Base-by-base conservation (phyloP, 2,113 vertebrate species). In the Myodes glareolus region DNA sequence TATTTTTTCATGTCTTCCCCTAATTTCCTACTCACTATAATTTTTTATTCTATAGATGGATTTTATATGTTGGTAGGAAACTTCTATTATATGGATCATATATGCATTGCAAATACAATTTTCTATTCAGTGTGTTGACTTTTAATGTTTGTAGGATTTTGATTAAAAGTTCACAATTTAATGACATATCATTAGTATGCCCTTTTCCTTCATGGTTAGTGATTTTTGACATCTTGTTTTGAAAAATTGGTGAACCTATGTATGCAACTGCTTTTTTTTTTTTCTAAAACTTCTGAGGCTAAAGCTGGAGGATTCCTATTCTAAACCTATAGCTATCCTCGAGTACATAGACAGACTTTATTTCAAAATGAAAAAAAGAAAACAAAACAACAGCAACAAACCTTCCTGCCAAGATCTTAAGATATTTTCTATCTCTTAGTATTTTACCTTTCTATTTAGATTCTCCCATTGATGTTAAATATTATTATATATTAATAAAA, bases 401-500 rank as follows among this genome's bases (percentile, higher is more conserved):
- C 10, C 8, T 2, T 68, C 31, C 72, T 70, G 9, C 33, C 39
- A 82, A 82, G 1, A 19, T 93, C 36, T 61, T 78, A 68, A 31
- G 27, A 39, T 88, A 96, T 63, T 65, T 82, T 16, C 25, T 58
- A 33, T 31, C 7, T 86, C 50, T 87, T 70, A 87, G 70, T 89
- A 81, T 45, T 92, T 92, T 82, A 81, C 10, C 14, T 55, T 86
- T 21, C 55, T 94, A 39, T 85, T 95, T 88, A 88, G 36, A 67
- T 9, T 85, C 75, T 94, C 9, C 13, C 68, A 25, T 76, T 84
- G 81, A 52, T 42, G 13, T 91, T 58, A 88, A 84, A 77, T 88
- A 81, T 88, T 82, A 91, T 67, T 87, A 63, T 87, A 55, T 91
- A 61, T 96, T 78, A 88, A 68, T 91, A 90, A 93, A 76, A 81